Base-by-base conservation (phyloP, 2,888 invertebrate species). In the Plemyria rubiginata region DNA sequence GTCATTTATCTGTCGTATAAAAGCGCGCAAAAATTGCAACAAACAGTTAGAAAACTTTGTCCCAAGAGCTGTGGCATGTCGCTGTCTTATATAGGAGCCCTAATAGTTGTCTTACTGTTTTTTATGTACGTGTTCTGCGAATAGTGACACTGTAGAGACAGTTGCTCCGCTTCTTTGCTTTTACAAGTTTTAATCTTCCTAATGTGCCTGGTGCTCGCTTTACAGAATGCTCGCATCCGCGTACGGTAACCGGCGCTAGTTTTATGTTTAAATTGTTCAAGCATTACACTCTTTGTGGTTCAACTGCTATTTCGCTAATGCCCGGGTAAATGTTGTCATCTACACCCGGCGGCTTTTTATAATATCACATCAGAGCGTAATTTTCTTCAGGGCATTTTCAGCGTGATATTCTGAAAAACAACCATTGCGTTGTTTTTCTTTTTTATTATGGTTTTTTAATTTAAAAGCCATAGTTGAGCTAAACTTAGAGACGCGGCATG, bases 131-230 rank as follows among this genome's bases (percentile, higher is more conserved):
- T 69, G 66, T 71, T 68, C 63, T 70, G 70, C 63, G 66, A 61
- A 65, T 69, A 72, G 73, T 74, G 71, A 71, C 74, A 75, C 71
- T 66, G 68, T 68, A 68, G 74, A 78, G 75, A 78, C 82, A 74
- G 72, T 80, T 77, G 72, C 71, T 78, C 70, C 80, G 81, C 78
- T 85, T 84, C 85, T 86, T 84, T 84, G 86, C 88, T 85, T 88
- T 88, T 86, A 82, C 84, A 84, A 86, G 80, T 90, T 91, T 90
- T 88, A 92, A 92, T 92, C 90, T 90, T 80, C 83, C 90, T 91
- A 92, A 92, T 92, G 92, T 84, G 79, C 80, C 80, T 85, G 80
- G 78, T 81, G 76, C 73, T 78, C 81, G 81, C 84, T 86, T 84
- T 75, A 82, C 81, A 82, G 74, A 89, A 87, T 81, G 80, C 77